Evolutionary conservation across 2,113 vertebrate genomes (phyloP).

Genomic region (Aythya baeri): DNA sequence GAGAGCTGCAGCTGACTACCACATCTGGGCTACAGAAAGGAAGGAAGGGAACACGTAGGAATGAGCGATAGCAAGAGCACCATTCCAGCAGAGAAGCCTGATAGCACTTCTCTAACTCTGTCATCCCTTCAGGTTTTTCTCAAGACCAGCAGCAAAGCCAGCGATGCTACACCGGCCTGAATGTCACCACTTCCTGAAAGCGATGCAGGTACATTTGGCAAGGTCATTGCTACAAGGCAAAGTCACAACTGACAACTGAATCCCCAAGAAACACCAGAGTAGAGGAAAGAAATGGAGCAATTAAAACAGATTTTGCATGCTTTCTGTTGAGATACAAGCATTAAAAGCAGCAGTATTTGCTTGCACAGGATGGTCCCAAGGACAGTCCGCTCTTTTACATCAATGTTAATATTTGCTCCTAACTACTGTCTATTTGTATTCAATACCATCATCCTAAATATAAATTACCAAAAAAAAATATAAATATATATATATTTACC

Average conservation of each 20-base stretch:
- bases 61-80: background rate
- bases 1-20: background rate
- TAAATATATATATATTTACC: constrained; percentile 61
- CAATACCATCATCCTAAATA: background rate
- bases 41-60: background rate
- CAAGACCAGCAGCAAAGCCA: background rate
- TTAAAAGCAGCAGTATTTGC: background rate
- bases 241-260: background rate
- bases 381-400: background rate
- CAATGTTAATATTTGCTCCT: background rate
- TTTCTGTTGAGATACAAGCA: background rate
- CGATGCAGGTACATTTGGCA: background rate
- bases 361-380: background rate
- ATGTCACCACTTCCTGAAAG: background rate
- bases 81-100: background rate
- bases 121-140: background rate
- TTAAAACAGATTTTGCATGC: background rate
- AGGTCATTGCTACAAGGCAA: background rate
- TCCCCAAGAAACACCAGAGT: background rate
- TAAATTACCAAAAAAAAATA: background rate
- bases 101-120: background rate
- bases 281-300: background rate
- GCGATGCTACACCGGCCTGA: background rate
- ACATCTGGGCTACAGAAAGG: background rate
- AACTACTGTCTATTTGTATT: background rate